These are phyloP conservation scores for Polypterus bichir DNA, from an alignment of 2,113 vertebrate genomes.

Conservation along the genomic window DNA sequence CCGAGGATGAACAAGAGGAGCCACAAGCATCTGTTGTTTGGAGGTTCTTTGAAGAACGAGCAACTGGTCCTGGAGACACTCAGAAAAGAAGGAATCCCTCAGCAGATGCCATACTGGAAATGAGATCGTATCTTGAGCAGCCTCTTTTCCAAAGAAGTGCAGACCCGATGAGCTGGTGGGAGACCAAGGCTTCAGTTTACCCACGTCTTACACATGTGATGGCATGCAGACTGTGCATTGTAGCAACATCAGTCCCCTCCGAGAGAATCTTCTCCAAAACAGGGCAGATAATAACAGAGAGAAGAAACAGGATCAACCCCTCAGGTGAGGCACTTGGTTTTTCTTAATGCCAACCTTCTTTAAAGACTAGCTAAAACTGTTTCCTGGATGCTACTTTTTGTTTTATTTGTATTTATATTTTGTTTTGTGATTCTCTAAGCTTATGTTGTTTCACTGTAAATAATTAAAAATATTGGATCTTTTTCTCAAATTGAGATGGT, in stretches of 20 bases:
- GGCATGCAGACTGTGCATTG: neutral
- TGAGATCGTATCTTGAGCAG: constrained; percentile 18
- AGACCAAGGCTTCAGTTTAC: constrained; percentile 6
- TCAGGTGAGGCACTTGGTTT: constrained; percentile 12
- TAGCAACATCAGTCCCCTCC: too few relatives aligned
- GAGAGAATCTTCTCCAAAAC: too few relatives aligned
- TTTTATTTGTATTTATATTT: too few relatives aligned
- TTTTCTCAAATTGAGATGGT: too few relatives aligned
- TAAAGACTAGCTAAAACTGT: too few relatives aligned
- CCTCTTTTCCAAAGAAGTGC: constrained; percentile 12
- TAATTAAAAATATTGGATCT: too few relatives aligned
- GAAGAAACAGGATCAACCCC: constrained; percentile 6
- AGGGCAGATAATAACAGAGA: neutral
- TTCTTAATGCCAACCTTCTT: constrained; percentile 10
- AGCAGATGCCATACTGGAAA: constrained; percentile 14
- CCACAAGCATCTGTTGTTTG: neutral
- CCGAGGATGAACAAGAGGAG: neutral
- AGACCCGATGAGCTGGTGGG: constrained; percentile 16
- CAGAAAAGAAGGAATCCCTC: constrained; percentile 4
- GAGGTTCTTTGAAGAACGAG: constrained; percentile 16
- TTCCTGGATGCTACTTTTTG: too few relatives aligned
- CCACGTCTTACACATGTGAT: constrained; percentile 11
- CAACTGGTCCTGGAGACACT: constrained; percentile 4
- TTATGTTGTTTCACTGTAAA: too few relatives aligned
- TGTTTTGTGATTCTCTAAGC: too few relatives aligned